These are phyloP conservation scores for Pentamera pediparva DNA, from an alignment of 53 echinoderm and acorn worm species.

Conservation along the genomic window DNA sequence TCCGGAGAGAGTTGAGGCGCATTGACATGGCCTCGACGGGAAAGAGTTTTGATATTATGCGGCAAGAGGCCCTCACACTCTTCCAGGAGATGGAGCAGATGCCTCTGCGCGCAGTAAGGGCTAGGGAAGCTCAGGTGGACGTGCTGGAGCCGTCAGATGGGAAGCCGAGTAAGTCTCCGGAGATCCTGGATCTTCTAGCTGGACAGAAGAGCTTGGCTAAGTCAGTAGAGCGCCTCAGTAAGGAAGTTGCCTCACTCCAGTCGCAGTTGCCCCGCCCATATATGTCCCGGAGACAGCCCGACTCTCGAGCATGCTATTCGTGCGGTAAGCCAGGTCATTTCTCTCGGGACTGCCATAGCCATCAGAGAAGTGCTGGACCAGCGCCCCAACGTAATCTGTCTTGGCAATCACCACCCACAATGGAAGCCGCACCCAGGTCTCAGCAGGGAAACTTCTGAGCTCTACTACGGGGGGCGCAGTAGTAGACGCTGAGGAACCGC, in stretches of 20 bases:
- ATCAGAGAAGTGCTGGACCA: neutral
- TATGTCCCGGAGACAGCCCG: too few relatives aligned
- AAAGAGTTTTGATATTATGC: constrained; percentile 4
- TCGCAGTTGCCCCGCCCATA: neutral
- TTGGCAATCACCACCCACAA: neutral
- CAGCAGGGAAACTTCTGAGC: neutral
- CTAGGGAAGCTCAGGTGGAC: neutral
- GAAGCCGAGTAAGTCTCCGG: too few relatives aligned
- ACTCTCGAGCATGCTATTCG: too few relatives aligned
- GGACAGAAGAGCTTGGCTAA: neutral
- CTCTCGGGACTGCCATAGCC: too few relatives aligned
- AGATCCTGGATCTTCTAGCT: neutral
- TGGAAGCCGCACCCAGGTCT: neutral
- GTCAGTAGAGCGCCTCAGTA: neutral
- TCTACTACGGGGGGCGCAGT: neutral
- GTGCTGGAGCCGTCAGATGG: neutral
- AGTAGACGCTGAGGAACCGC: neutral
- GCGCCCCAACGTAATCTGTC: neutral
- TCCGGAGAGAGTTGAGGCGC: constrained; percentile 24
- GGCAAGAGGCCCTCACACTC: neutral
- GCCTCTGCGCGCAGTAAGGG: neutral
- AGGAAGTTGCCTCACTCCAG: neutral
- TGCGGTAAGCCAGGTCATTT: too few relatives aligned
- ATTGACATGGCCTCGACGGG: constrained; percentile 12
- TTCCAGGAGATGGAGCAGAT: neutral